Percentiles rank a stretch among this genome's conserved stretches.
Evolutionary conservation across 2,113 vertebrate species (phyloP).

Genomic region (Pterocles orientalis): DNA sequence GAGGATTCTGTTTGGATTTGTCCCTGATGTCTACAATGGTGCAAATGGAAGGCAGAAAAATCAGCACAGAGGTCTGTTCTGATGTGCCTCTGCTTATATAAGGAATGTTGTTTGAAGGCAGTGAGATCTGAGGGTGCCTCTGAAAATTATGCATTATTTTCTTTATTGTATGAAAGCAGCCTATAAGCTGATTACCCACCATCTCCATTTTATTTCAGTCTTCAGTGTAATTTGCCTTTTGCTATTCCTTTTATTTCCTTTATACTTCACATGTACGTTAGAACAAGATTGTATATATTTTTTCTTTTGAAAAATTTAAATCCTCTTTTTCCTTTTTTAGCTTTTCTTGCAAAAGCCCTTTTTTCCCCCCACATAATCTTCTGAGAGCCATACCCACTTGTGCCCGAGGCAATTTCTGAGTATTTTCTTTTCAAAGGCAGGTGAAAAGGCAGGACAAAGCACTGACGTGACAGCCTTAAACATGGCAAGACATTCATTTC

Average conservation of each 20-base stretch:
- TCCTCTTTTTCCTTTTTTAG: not conserved
- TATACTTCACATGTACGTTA: not conserved
- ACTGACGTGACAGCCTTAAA: not conserved
- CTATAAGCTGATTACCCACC: constrained; percentile 35
- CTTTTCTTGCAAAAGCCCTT: not conserved
- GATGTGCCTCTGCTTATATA: not conserved
- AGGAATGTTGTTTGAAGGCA: not conserved
- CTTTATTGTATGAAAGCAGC: constrained; percentile 8
- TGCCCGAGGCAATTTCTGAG: not conserved
- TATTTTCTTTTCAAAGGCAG: not conserved
- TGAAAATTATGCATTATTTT: not conserved
- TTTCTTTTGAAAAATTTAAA: not conserved
- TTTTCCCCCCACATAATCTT: accelerated
- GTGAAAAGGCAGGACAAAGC: not conserved
- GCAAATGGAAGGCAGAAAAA: not conserved
- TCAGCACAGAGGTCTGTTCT: not conserved
- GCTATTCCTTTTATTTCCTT: not conserved
- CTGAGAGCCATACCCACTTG: accelerated
- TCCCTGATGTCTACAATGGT: not conserved
- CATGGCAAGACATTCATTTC: not conserved
- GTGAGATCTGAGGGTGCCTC: not conserved
- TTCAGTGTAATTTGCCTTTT: constrained; percentile 8
- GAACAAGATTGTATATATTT: not conserved
- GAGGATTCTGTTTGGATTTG: not conserved
- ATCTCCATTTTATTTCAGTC: not conserved